Evolutionary conservation across 2,888 invertebrate genomes (phyloP).

Genomic region (Odiellus spinosus): DNA sequence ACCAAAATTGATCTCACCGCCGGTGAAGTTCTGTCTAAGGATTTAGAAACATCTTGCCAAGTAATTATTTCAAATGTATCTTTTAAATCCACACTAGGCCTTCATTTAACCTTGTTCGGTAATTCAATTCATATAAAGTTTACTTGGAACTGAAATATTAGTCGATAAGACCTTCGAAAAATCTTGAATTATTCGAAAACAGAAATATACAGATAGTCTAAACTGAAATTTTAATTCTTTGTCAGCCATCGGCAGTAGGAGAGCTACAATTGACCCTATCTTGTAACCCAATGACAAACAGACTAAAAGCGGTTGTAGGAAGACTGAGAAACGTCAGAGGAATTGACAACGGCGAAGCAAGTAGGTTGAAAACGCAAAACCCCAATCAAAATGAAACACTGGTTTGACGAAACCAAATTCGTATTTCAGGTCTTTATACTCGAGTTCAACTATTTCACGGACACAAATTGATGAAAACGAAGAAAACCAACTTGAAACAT

Average conservation of each 20-base stretch:
- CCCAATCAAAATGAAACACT: neutral
- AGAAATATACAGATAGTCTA: too few species aligned
- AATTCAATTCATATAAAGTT: too few species aligned
- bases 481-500: constrained; percentile 22
- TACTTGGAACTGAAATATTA: too few species aligned
- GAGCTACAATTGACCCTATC: constrained; percentile 16
- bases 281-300: constrained; percentile 16
- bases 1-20: constrained; percentile 37
- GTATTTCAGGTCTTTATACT: constrained; percentile 22
- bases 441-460: constrained; percentile 25
- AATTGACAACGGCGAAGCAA: constrained; percentile 2
- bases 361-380: constrained; percentile 8
- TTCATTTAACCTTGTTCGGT: constrained; percentile 6
- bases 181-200: too few species aligned
- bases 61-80: constrained; percentile 15
- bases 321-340: constrained; percentile 8
- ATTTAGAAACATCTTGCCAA: constrained; percentile 28
- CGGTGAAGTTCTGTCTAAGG: constrained; percentile 26
- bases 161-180: too few species aligned
- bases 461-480: constrained; percentile 23
- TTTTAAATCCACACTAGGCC: too few species aligned
- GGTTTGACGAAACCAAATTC: neutral
- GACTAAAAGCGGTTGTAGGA: constrained; percentile 11
- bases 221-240: too few species aligned
- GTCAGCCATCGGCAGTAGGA: constrained; percentile 4